Percentiles rank a stretch among this genome's conserved stretches.
These are phyloP conservation scores for Meloidogyne chitwoodi DNA, from an alignment of 1,140 invertebrate species.

Conservation along the genomic window DNA sequence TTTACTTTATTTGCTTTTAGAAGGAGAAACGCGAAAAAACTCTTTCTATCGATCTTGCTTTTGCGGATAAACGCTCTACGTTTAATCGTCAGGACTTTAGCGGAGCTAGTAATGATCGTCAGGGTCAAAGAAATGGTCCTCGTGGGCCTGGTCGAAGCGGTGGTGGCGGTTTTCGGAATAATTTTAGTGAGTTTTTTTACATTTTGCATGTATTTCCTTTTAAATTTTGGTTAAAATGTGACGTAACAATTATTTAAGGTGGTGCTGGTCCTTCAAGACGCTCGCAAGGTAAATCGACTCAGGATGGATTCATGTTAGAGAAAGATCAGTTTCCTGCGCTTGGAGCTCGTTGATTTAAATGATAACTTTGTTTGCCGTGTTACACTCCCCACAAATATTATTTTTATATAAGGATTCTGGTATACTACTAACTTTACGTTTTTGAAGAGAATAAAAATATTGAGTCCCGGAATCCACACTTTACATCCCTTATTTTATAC, in stretches of 20 bases:
- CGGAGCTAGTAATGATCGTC: not conserved
- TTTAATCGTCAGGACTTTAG: not conserved
- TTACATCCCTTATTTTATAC: too few species aligned
- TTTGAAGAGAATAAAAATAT: not conserved
- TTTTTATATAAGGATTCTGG: not conserved
- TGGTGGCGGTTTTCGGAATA: slow-evolving; percentile 10
- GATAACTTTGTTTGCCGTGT: not conserved
- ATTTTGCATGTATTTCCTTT: not conserved
- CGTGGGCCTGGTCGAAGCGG: not conserved
- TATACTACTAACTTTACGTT: not conserved
- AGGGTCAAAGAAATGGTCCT: not conserved
- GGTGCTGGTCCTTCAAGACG: slow-evolving; percentile 11
- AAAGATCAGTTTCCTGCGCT: slow-evolving; percentile 19
- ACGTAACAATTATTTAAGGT: not conserved
- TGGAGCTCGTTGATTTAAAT: not conserved
- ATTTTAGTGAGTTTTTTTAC: not conserved
- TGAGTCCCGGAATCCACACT: not conserved
- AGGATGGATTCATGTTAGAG: slow-evolving; percentile 13
- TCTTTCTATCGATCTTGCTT: slow-evolving; percentile 1
- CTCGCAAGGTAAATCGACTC: not conserved
- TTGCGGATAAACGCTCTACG: slow-evolving; percentile 6
- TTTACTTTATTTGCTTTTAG: not conserved
- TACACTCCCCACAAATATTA: not conserved
- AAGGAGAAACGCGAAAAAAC: slow-evolving; percentile 18
- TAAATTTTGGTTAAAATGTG: too few species aligned